Conservation (phyloP, 2,797 vertebrate species). For the Pyrocephalus nanus region DNA sequence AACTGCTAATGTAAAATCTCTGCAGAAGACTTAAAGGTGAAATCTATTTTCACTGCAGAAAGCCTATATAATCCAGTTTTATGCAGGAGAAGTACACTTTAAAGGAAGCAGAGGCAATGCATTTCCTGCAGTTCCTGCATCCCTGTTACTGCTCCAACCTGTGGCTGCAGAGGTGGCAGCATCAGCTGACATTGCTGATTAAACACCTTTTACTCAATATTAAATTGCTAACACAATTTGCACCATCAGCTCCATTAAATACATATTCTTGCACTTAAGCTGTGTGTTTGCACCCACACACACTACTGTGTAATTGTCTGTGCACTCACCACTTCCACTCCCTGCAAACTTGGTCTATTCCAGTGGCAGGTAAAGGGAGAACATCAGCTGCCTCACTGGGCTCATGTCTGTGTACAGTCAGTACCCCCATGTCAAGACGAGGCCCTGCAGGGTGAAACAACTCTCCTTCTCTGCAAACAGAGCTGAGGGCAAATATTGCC, state of each 20-base stretch:
- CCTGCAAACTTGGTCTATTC: neutral
- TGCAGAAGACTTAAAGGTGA: slow-evolving; percentile 41
- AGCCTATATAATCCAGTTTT: slow-evolving; percentile 23
- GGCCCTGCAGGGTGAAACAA: neutral
- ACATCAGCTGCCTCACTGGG: neutral
- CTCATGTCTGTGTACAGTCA: neutral
- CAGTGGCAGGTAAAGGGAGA: neutral
- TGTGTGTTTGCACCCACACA: neutral
- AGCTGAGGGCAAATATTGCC: slow-evolving; percentile 41
- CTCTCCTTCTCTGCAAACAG: neutral
- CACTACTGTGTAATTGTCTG: neutral
- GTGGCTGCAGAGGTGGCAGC: neutral
- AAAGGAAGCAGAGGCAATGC: neutral
- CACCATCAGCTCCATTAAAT: neutral
- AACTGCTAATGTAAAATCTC: slow-evolving; percentile 48
- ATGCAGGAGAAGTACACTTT: neutral
- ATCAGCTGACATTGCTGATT: neutral
- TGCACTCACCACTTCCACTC: neutral
- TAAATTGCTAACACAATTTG: neutral
- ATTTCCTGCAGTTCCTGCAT: neutral
- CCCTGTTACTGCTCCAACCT: neutral
- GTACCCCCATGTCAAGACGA: neutral
- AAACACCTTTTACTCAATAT: neutral
- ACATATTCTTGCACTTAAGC: neutral
- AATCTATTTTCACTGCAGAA: slow-evolving; percentile 36